A percentile compares a stretch with the other conserved stretches of the same genome.
Conservation (phyloP, 1,140 invertebrate species). For the Coptotermes formosanus region DNA sequence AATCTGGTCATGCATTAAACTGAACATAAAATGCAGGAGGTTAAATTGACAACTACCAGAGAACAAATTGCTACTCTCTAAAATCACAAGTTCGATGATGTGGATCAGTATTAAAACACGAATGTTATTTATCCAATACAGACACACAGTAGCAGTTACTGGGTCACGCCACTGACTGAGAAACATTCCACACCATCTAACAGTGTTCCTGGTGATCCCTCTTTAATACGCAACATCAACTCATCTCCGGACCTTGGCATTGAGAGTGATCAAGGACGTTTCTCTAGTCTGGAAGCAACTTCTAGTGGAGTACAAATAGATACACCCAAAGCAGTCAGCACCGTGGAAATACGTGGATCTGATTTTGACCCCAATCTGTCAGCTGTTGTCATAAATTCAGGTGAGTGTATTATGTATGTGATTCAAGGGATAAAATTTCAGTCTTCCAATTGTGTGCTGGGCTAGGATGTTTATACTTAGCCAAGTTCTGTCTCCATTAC, state of each 20-base stretch:
- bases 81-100: too few relatives aligned
- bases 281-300: conserved; percentile 56
- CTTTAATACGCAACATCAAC: conserved; percentile 42
- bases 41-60: too few relatives aligned
- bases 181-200: not conserved
- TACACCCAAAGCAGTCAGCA: conserved; percentile 42
- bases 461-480: too few relatives aligned
- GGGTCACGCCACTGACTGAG: not conserved
- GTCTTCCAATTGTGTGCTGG: too few relatives aligned
- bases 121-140: not conserved
- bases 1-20: too few relatives aligned
- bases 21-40: too few relatives aligned
- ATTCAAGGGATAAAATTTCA: too few relatives aligned
- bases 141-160: not conserved
- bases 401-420: conserved; percentile 41
- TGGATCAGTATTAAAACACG: not conserved
- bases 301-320: conserved; percentile 30
- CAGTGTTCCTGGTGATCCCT: conserved; percentile 12
- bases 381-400: conserved; percentile 50
- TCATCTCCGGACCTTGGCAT: conserved; percentile 71
- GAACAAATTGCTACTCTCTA: too few relatives aligned
- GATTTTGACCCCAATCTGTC: conserved; percentile 53
- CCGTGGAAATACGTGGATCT: conserved; percentile 32
- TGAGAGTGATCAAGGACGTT: conserved; percentile 63
- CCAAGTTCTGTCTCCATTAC: too few relatives aligned